Percentiles rank a stretch among this genome's conserved stretches.
These are phyloP conservation scores for Apis florea DNA, from an alignment of 1,140 invertebrate genomes.

Conservation along the genomic window DNA sequence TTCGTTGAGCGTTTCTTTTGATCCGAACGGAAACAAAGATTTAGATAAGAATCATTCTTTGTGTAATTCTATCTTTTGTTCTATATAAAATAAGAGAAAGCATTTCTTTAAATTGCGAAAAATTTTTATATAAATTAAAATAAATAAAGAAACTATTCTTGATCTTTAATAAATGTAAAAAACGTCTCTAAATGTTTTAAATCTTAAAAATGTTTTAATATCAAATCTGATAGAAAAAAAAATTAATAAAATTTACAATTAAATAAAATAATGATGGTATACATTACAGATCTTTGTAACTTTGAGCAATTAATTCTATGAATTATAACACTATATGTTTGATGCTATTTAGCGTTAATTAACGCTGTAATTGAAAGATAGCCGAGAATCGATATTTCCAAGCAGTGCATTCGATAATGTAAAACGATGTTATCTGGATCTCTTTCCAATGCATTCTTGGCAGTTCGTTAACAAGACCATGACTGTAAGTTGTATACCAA, in stretches of 20 bases:
- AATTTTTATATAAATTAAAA: too few species aligned
- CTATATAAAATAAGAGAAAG: too few species aligned
- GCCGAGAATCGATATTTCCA: neutral
- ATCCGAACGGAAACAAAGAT: slow-evolving; percentile 2
- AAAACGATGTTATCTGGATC: slow-evolving; percentile 38
- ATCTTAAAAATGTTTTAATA: too few species aligned
- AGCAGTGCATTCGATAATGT: slow-evolving; percentile 25
- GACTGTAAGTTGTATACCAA: neutral
- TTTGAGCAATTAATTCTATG: neutral
- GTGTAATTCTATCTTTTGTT: too few species aligned
- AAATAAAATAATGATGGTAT: neutral
- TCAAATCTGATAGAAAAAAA: neutral
- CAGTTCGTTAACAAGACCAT: slow-evolving; percentile 42
- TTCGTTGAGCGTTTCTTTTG: neutral
- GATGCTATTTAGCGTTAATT: neutral
- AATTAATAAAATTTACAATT: too few species aligned
- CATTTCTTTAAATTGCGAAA: too few species aligned
- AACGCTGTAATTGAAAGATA: neutral
- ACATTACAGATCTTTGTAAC: too few species aligned
- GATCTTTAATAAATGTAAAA: too few species aligned
- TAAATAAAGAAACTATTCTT: too few species aligned
- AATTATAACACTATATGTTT: neutral
- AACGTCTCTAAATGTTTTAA: too few species aligned
- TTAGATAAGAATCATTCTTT: neutral
- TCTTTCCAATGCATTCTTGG: slow-evolving; percentile 18